Conservation (phyloP, 2,888 invertebrate genomes). For the Cephus runcator region DNA sequence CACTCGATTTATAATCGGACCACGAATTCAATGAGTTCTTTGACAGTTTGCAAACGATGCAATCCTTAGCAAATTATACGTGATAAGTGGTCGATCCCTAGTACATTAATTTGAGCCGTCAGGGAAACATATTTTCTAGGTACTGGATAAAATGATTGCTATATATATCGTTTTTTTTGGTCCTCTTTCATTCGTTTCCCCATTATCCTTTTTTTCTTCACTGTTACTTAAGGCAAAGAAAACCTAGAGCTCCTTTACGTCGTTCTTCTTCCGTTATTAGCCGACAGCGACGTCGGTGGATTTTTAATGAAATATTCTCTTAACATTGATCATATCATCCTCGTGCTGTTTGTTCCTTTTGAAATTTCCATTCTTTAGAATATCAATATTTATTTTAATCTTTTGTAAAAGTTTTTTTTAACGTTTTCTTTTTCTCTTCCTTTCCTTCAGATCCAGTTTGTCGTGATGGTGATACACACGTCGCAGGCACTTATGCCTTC, state of each 20-base stretch:
- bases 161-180: not conserved
- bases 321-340: not conserved
- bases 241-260: not conserved
- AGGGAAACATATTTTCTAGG: not conserved
- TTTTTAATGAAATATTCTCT: not conserved
- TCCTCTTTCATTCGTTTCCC: not conserved
- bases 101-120: not conserved
- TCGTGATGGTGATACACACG: slow-evolving; percentile 72
- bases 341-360: not conserved
- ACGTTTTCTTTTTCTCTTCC: slow-evolving; percentile 6
- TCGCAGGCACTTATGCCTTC: slow-evolving; percentile 68
- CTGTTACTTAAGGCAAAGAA: not conserved
- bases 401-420: slow-evolving; percentile 1
- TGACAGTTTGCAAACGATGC: too few relatives aligned
- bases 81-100: not conserved
- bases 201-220: not conserved
- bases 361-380: not conserved
- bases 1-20: not conserved
- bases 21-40: too few relatives aligned
- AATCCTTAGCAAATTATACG: too few relatives aligned
- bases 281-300: not conserved
- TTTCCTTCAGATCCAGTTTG: slow-evolving; percentile 74
- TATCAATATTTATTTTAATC: not conserved
- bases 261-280: not conserved
- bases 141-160: not conserved